Percentiles rank a stretch among this genome's conserved stretches.
Evolutionary conservation across 53 echinoderm and acorn worm species (phyloP).

Genomic region (Echinometra lucunter): DNA sequence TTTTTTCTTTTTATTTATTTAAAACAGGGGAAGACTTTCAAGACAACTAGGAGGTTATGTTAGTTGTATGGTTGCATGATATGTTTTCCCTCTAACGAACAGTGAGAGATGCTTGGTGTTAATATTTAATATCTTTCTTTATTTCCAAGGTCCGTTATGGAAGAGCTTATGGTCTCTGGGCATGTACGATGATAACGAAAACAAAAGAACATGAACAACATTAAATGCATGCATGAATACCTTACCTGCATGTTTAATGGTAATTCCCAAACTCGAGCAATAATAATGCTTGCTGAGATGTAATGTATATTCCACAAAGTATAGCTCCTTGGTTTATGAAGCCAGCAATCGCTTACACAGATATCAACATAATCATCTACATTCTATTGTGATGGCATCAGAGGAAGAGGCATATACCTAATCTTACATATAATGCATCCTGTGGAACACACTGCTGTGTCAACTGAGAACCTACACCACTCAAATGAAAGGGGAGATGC

Average conservation of each 20-base stretch:
- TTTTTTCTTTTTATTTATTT: too few relatives aligned
- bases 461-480: constrained; percentile 13
- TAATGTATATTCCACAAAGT: background rate
- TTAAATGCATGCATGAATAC: background rate
- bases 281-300: background rate
- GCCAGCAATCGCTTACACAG: background rate
- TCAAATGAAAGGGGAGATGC: constrained; percentile 10
- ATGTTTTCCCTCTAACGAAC: background rate
- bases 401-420: background rate
- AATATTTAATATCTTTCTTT: too few relatives aligned
- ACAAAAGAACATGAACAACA: too few relatives aligned
- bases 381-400: background rate
- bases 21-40: too few relatives aligned
- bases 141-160: too few relatives aligned
- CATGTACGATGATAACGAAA: too few relatives aligned
- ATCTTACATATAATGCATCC: background rate
- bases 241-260: background rate
- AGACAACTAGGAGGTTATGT: too few relatives aligned
- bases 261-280: background rate
- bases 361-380: background rate
- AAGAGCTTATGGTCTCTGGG: too few relatives aligned
- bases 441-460: background rate
- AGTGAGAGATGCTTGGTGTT: too few relatives aligned
- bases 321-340: background rate
- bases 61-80: background rate